Percentiles rank a stretch among this genome's conserved stretches.
These are phyloP conservation scores for Drosophila sturtevanti DNA, from an alignment of 1,140 invertebrate genomes.

Conservation along the genomic window DNA sequence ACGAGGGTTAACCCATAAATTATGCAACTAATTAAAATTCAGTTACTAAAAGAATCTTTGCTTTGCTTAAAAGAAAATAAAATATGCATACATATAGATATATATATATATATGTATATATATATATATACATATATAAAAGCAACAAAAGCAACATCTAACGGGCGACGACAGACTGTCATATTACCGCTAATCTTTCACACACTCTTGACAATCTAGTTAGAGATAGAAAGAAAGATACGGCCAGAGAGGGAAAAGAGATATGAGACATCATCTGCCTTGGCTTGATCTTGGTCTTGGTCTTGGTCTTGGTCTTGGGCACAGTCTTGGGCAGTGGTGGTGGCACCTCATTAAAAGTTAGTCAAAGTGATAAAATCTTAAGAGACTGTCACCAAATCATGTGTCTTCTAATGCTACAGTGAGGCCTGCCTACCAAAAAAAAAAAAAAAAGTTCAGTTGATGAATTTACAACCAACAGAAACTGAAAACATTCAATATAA, in stretches of 20 bases:
- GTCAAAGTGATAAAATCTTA: conserved; percentile 6
- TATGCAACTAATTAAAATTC: conserved; percentile 60
- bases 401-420: background rate
- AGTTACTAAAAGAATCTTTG: conserved; percentile 18
- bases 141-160: conserved; percentile 60
- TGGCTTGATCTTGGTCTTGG: conserved; percentile 13
- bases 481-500: too few relatives aligned
- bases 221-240: conserved; percentile 15
- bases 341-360: conserved; percentile 52
- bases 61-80: background rate
- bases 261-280: background rate
- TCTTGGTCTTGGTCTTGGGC: background rate
- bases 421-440: too few relatives aligned
- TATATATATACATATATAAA: background rate
- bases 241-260: background rate
- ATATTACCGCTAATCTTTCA: conserved; percentile 64
- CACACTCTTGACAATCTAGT: conserved; percentile 46
- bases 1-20: conserved; percentile 22
- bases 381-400: conserved; percentile 11
- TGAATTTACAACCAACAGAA: too few relatives aligned
- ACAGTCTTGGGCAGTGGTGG: conserved; percentile 16
- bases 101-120: too few relatives aligned
- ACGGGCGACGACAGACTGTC: conserved; percentile 47
- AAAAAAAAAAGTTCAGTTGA: too few relatives aligned
- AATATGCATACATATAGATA: too few relatives aligned